Base-by-base conservation (phyloP, 2,888 invertebrate genomes). In the Lepidocyrtinus sp. region DNA sequence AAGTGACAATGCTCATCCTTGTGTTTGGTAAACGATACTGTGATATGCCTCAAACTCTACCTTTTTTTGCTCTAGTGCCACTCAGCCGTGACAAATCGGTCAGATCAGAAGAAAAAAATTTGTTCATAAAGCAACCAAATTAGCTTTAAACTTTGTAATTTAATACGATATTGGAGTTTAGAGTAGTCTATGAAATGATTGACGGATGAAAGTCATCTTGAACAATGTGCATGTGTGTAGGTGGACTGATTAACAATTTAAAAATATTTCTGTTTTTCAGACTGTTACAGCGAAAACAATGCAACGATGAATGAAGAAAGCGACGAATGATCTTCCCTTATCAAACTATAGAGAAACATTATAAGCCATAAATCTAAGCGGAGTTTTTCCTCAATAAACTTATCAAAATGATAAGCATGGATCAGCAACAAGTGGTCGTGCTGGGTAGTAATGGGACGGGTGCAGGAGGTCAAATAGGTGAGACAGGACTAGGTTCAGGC, bases 21-120 rank as follows among this genome's bases (percentile, higher is more conserved):
- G n/a, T 55, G 17, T n/a, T 12, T n/a, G 5, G 55, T n/a, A 55
- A 55, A 55, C 55, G 55, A 55, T 55, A 55, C 55, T 55, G 9
- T n/a, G 9, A 69, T 15, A 61, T 72, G 21, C 25, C n/a, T n/a
- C n/a, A n/a, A n/a, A n/a, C n/a, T 72, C 25, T 2, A 22, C 17
- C 25, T n/a, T 70, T n/a, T 36, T 63, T 73, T 73, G 78, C 62
- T 55, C 55, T 55, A n/a, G 55, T 79, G 68, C 78, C 73, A 79
- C 73, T 79, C 46, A 79, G 73, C 63, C 78, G 69, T 79, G 78
- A 79, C 78, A 79, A 79, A 79, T 79, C 78, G 78, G 78, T 79
- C 78, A 78, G 77, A 72, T 72, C 65, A 78, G 50, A 77, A 77
- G 72, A 72, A 78, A 71, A 73, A 79, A 73, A 50, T 62, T 68